A percentile compares a stretch with the other conserved stretches of the same genome.
phyloP scores from a whole-genome alignment of 2,888 invertebrate genomes.

The Drosophila heteroneura region DNA sequence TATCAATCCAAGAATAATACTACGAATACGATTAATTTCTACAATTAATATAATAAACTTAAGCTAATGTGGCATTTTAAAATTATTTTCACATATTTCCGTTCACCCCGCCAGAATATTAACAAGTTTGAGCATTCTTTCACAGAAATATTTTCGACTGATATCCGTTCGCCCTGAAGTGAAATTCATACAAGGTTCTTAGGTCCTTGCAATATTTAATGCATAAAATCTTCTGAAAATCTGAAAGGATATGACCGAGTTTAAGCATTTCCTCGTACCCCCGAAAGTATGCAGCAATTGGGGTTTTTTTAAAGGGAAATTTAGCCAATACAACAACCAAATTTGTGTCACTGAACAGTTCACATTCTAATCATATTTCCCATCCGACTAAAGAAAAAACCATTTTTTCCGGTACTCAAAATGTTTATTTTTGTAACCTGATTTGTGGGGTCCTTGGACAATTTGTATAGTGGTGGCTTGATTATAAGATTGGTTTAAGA shows the following conservation, averaged over 20 bases:
- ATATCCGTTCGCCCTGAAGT: too few species aligned
- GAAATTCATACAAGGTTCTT: too few species aligned
- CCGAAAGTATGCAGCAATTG: neutral
- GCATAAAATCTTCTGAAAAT: neutral
- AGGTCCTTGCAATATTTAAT: neutral
- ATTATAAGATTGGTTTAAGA: neutral
- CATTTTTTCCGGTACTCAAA: neutral
- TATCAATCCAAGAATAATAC: neutral
- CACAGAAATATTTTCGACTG: too few species aligned
- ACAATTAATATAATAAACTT: neutral
- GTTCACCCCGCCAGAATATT: too few species aligned
- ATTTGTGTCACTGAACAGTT: neutral
- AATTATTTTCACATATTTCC: neutral
- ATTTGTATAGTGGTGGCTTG: neutral
- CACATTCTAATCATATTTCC: neutral
- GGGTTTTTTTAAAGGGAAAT: rapidly evolving
- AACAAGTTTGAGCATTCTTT: too few species aligned
- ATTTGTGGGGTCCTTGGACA: neutral
- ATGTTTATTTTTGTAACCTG: neutral
- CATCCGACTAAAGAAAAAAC: neutral
- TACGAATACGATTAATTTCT: neutral
- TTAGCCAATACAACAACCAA: neutral
- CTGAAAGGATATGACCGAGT: neutral
- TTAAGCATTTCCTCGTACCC: neutral
- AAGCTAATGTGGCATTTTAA: neutral